Conservation (phyloP, 92 coral and sea anemone genomes). For the Montipora capitata region DNA sequence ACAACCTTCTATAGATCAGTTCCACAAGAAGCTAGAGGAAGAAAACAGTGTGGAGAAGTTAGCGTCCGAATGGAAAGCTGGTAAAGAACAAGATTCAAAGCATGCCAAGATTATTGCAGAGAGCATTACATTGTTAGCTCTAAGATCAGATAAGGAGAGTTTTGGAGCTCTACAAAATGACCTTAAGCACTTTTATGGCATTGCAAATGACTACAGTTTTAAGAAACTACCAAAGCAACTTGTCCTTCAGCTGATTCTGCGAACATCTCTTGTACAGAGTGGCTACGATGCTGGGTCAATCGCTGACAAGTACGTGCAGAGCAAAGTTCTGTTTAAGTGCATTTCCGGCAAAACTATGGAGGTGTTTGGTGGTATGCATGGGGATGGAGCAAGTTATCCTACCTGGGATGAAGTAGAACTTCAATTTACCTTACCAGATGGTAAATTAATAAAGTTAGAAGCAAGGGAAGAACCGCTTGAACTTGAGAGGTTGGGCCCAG, state of each 20-base stretch:
- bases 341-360: constrained; percentile 4
- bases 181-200: background rate
- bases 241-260: constrained; percentile 35
- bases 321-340: constrained; percentile 37
- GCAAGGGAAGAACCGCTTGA: constrained; percentile 9
- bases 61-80: constrained; percentile 17
- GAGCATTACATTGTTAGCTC: constrained; percentile 17
- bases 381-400: constrained; percentile 36
- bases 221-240: constrained; percentile 36
- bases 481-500: constrained; percentile 51
- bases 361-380: constrained; percentile 25
- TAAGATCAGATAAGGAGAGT: constrained; percentile 18
- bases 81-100: background rate
- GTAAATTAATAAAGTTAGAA: background rate
- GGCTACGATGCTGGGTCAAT: constrained; percentile 18
- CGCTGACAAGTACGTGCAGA: constrained; percentile 37
- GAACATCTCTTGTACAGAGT: constrained; percentile 41
- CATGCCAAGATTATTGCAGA: constrained; percentile 26
- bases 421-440: constrained; percentile 50
- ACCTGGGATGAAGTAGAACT: constrained; percentile 41
- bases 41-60: constrained; percentile 26
- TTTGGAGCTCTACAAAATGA: constrained; percentile 16
- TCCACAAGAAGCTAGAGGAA: constrained; percentile 18
- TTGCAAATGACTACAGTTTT: constrained; percentile 12
- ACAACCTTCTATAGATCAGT: constrained; percentile 20